phyloP scores from a whole-genome alignment of 2,113 vertebrate genomes.

The Zosterops borbonicus region DNA sequence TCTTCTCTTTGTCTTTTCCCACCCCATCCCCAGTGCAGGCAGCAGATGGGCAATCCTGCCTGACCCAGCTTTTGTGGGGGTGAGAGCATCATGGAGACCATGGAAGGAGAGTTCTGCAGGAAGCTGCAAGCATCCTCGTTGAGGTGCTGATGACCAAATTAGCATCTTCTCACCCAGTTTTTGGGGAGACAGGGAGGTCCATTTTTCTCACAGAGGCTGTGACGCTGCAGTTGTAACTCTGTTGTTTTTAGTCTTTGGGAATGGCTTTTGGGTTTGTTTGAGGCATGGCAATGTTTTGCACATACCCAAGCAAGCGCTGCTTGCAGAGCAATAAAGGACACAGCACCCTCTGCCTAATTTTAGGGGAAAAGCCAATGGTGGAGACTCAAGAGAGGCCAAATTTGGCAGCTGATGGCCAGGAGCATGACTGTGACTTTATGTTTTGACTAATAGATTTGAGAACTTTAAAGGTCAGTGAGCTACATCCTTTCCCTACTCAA shows the following conservation, averaged over 20 bases:
- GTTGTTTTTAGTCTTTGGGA: background rate
- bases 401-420: background rate
- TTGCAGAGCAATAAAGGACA: background rate
- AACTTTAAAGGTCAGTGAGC: background rate
- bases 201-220: background rate
- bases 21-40: no score
- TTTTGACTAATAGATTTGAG: rapidly evolving
- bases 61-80: background rate
- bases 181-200: background rate
- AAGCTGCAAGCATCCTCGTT: rapidly evolving
- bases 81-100: rapidly evolving
- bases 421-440: background rate
- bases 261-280: background rate
- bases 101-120: background rate
- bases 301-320: rapidly evolving
- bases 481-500: background rate
- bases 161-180: background rate
- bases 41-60: background rate
- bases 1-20: background rate
- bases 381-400: background rate
- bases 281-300: background rate
- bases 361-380: background rate
- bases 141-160: background rate
- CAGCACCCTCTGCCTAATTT: conserved; percentile 1
- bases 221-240: background rate